Percentiles rank a stretch among this genome's conserved stretches.
These are phyloP conservation scores for Muscicapa adusta DNA, from an alignment of 2,113 vertebrate genomes.

Conservation along the genomic window DNA sequence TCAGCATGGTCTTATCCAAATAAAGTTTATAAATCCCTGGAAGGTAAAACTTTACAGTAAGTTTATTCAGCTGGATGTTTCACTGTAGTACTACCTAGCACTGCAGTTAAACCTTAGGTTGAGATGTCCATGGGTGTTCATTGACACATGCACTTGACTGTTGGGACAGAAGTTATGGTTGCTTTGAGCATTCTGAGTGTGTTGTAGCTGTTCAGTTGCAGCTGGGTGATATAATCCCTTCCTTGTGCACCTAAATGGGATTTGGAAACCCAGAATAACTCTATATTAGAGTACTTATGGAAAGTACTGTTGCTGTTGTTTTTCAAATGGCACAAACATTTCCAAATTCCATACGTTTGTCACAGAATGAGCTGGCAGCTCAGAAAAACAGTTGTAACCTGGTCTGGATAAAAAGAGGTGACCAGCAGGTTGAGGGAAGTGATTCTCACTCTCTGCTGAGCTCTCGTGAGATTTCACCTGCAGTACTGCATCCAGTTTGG, in stretches of 20 bases:
- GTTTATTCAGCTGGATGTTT: neutral
- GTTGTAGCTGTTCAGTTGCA: neutral
- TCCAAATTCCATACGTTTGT: neutral
- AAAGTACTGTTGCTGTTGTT: neutral
- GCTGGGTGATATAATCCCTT: neutral
- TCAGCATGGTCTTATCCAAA: neutral
- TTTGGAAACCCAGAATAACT: neutral
- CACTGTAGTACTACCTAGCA: neutral
- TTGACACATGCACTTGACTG: neutral
- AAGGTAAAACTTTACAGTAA: neutral
- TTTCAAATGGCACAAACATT: neutral
- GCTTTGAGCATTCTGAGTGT: neutral
- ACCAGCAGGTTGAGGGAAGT: neutral
- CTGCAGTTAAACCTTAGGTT: neutral
- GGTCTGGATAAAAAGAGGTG: neutral
- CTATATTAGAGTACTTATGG: neutral
- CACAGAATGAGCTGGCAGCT: neutral
- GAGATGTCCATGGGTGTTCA: neutral
- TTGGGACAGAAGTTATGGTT: neutral
- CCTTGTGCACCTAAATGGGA: neutral
- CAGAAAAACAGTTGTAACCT: fast-evolving
- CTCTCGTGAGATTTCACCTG: neutral
- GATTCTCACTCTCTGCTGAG: neutral
- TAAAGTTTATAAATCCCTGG: neutral
- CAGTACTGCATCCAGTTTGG: neutral